These are phyloP conservation scores for Okapia johnstoni DNA, from an alignment of 2,113 vertebrate species.

Conservation along the genomic window DNA sequence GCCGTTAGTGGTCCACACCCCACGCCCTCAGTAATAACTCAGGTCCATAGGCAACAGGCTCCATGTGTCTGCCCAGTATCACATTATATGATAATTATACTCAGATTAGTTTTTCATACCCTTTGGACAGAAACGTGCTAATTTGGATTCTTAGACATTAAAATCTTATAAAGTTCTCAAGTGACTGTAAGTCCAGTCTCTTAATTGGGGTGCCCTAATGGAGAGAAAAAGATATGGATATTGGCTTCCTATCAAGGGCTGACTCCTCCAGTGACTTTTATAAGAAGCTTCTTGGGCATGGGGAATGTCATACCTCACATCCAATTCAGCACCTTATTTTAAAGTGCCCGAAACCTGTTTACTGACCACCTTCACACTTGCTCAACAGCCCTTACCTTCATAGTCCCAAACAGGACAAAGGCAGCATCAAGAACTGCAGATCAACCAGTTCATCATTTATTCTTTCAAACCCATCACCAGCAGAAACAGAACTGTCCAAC, in stretches of 20 bases:
- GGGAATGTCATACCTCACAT: neutral
- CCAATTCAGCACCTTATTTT: neutral
- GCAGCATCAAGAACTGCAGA: neutral
- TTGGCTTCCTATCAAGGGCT: neutral
- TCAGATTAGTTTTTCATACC: slow-evolving; percentile 21
- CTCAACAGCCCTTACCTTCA: neutral
- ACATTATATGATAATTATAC: slow-evolving; percentile 30
- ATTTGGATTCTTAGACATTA: neutral
- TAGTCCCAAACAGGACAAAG: neutral
- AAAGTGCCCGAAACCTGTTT: neutral
- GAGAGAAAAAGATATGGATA: neutral
- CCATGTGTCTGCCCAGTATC: neutral
- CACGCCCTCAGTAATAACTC: neutral
- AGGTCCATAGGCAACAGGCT: neutral
- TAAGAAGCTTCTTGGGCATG: neutral
- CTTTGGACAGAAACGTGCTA: slow-evolving; percentile 29
- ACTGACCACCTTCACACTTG: neutral
- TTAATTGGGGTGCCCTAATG: neutral
- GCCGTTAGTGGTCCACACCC: neutral
- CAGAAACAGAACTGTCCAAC: neutral
- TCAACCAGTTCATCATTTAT: neutral
- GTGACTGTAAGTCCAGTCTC: neutral
- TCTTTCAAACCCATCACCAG: neutral
- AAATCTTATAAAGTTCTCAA: slow-evolving; percentile 44
- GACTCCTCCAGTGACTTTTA: neutral